Conservation (phyloP, 2,113 vertebrate species). For the Panthera tigris region DNA sequence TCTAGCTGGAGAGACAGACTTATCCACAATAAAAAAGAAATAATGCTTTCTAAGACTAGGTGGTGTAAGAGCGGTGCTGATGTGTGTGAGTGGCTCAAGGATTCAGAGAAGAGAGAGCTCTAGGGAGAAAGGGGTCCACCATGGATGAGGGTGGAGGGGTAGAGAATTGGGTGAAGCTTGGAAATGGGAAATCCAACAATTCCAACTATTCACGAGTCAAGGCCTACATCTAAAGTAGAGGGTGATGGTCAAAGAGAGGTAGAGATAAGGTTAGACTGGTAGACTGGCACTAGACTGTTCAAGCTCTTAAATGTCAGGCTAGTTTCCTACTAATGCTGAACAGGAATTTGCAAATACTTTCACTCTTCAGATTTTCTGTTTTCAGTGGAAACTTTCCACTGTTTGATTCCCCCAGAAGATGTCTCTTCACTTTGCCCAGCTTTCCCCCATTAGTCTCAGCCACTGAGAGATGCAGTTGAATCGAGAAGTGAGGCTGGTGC, state of each 20-base stretch:
- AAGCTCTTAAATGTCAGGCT: not conserved
- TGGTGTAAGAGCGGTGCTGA: not conserved
- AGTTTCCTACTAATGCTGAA: not conserved
- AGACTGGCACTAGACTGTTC: not conserved
- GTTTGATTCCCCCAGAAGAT: not conserved
- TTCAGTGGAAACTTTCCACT: slow-evolving; percentile 1
- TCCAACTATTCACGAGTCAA: not conserved
- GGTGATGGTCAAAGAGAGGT: not conserved
- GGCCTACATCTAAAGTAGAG: not conserved
- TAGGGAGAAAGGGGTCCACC: not conserved
- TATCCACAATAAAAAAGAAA: not conserved
- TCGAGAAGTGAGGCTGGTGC: not conserved
- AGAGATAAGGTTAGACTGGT: not conserved
- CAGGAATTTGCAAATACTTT: slow-evolving; percentile 20
- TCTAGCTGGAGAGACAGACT: not conserved
- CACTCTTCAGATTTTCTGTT: not conserved
- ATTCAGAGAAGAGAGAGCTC: not conserved
- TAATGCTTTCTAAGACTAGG: not conserved
- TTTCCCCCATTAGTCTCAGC: not conserved
- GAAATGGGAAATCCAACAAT: not conserved
- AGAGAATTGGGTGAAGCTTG: not conserved
- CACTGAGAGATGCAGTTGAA: not conserved
- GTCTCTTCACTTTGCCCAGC: not conserved
- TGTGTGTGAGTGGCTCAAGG: not conserved
- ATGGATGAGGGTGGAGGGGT: not conserved